Evolutionary conservation across 2,113 vertebrate species (phyloP).

Genomic region (Falco punctatus): DNA sequence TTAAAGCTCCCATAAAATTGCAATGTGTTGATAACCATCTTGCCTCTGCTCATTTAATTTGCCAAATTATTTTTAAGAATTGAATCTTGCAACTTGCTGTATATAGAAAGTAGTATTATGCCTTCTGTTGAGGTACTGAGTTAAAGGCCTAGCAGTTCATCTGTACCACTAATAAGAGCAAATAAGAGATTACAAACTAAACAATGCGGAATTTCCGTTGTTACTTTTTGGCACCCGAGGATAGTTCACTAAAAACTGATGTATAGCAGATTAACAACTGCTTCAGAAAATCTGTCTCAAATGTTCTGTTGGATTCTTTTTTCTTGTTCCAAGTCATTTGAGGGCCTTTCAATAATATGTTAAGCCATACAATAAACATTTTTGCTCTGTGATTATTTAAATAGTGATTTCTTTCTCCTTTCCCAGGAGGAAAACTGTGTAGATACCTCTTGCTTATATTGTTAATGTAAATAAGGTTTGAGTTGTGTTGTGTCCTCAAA

Average conservation of each 20-base stretch:
- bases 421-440: neutral
- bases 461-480: neutral
- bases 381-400: neutral
- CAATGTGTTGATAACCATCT: neutral
- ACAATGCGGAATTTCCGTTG: neutral
- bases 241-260: neutral
- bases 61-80: neutral
- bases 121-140: neutral
- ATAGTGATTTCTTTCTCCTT: neutral
- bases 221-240: neutral
- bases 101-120: neutral
- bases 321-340: neutral
- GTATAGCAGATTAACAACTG: neutral
- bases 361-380: neutral
- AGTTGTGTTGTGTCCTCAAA: neutral
- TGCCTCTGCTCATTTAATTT: neutral
- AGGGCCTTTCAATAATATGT: neutral
- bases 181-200: neutral
- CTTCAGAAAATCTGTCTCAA: neutral
- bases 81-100: neutral
- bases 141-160: neutral
- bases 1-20: neutral
- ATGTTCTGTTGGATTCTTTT: neutral
- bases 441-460: neutral
- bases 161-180: neutral